Base-by-base conservation (phyloP, 2,888 invertebrate species). In the Meghimatium bilineatum region DNA sequence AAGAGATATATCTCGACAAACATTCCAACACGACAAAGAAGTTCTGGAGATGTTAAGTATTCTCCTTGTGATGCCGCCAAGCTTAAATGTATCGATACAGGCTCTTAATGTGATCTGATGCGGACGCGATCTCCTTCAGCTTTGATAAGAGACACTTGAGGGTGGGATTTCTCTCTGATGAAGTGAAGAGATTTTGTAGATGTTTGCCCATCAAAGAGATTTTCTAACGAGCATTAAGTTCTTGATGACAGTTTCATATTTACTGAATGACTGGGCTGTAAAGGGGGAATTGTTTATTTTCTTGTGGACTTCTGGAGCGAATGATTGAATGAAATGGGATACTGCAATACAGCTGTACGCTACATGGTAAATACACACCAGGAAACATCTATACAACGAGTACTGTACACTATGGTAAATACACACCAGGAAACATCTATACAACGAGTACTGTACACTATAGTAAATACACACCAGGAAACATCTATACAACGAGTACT, bases 201-300 rank as follows among this genome's bases (percentile, higher is more conserved):
- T 8, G 63, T 52, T 26, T 32, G 74, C 17, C 32, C 74, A 20
- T 77, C 77, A 77, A 63, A 77, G 63, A 36, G 52, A 74, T 74
- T 49, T 49, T 12, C 75, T 14, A 26, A 75, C 34, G 34, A 60
- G 29, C 36, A 34, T 32, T 60, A 38, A 36, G 36, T n/a, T 32
- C 12, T 34, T 77, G n/a, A 1, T 63, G 63, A 63, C 14, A 26
- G 49, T 34, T 60, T 60, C 5, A 23, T 60, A 77, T 17, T 77
- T 1, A 63, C 36, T 77, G 77, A 77, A 6, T 38, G 60, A 29
- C 14, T 52, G 5, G 29, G 67, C 34, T 12, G 67, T 32, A 67
- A 12, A 10, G 17, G 34, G 34, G 3, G 1, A 17, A 67, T 12
- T 67, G 34, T 67, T 34, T 67, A 10, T 1, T 3, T 32, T 29